Base-by-base conservation (phyloP, 1,140 invertebrate genomes). In the Drosophila leontia region DNA sequence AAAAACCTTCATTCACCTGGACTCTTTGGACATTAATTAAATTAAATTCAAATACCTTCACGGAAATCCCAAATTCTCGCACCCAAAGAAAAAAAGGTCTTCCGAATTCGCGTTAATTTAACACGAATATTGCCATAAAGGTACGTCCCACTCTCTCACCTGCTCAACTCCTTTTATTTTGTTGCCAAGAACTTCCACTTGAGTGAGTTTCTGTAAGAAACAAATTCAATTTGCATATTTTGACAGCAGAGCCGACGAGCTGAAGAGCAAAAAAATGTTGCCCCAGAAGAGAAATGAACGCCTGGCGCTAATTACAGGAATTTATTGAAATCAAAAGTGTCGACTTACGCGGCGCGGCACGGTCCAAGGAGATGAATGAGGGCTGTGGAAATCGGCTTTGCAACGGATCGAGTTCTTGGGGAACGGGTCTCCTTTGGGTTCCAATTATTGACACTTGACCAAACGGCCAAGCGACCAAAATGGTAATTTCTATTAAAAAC, bases 251-350 rank as follows among this genome's bases (percentile, higher is more conserved):
- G 19, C 41, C 34, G 37, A 69, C 19, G 59, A 29, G n/a, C 41
- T 26, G 41, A 64, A 29, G 45, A 58, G 44, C 29, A 62, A 60
- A 53, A 72, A 72, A 72, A 67, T 67, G 60, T 65, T 78, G 44
- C n/a, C 26, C 39, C 61, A 64, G 71, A 70, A 77, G 68, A 87
- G 71, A 87, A 87, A 78, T 80, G 59, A 64, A 19, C 58, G 84
- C 80, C 80, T 84, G 84, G 79, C 80, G 84, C 84, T 87, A 87
- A 87, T 87, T 87, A 87, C 84, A 79, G 78, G 76, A 87, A 88
- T 87, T 87, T 87, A 87, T 87, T 87, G 84, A 87, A 87, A 87
- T 87, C 80, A 87, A 87, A 83, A 87, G 84, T 87, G 84, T 88
- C 84, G 69, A 71, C 57, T 71, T 67, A 62, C 53, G 57, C 61